Conservation (phyloP, 2,113 vertebrate genomes). For the Dasyornis broadbenti region DNA sequence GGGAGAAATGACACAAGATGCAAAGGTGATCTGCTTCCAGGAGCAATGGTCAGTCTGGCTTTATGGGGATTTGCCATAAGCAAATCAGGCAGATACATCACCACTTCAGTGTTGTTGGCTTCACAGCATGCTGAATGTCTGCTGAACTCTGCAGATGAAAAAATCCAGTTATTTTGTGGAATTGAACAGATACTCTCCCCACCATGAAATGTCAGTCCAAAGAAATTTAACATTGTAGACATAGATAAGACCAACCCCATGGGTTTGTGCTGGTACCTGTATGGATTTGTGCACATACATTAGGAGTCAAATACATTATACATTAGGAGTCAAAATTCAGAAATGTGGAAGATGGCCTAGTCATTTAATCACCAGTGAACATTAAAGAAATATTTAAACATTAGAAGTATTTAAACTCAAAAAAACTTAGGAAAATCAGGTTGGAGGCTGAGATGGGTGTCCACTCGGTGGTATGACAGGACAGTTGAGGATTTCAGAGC, state of each 20-base stretch:
- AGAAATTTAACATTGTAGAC: not conserved
- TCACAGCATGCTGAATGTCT: not conserved
- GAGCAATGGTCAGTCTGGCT: not conserved
- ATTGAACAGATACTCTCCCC: not conserved
- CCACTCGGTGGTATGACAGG: not conserved
- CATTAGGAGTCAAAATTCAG: not conserved
- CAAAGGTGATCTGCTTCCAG: not conserved
- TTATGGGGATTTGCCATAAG: not conserved
- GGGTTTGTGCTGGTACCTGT: not conserved
- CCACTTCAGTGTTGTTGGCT: not conserved
- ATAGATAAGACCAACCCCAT: not conserved
- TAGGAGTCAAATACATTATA: too few relatives aligned
- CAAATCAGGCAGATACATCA: not conserved
- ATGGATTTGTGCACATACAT: not conserved
- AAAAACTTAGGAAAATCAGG: not conserved
- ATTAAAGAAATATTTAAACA: not conserved
- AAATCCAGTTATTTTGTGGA: not conserved
- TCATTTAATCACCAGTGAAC: not conserved
- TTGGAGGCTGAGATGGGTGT: not conserved
- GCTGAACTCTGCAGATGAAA: not conserved
- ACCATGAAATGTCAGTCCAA: not conserved
- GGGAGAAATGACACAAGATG: not conserved
- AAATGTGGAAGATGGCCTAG: not conserved
- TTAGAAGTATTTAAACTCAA: not conserved
- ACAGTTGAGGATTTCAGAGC: not conserved